Conservation (phyloP, 2,888 invertebrate species). For the Disparrhopalites patrizii region DNA sequence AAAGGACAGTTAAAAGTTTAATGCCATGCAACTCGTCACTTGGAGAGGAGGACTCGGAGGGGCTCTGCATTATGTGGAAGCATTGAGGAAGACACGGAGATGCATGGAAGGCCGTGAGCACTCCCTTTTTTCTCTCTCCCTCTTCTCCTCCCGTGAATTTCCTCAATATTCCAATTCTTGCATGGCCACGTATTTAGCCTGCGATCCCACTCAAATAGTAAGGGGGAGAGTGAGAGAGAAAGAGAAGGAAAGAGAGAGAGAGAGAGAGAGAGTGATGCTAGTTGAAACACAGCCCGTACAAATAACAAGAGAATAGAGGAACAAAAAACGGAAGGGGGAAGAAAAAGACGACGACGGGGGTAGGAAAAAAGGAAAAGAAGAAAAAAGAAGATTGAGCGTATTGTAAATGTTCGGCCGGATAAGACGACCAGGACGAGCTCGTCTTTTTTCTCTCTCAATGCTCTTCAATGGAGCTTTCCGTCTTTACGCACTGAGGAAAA, state of each 20-base stretch:
- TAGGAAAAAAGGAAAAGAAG: too few relatives aligned
- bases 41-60: too few relatives aligned
- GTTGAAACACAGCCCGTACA: constrained; percentile 8
- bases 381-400: constrained; percentile 12
- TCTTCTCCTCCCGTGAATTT: neutral
- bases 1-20: constrained; percentile 12
- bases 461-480: neutral
- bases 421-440: constrained; percentile 11
- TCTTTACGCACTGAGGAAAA: too few relatives aligned
- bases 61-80: too few relatives aligned
- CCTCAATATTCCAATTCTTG: too few relatives aligned
- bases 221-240: too few relatives aligned
- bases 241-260: too few relatives aligned
- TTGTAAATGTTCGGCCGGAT: constrained; percentile 20
- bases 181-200: too few relatives aligned
- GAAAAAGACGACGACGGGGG: constrained; percentile 5
- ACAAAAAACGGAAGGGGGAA: constrained; percentile 6
- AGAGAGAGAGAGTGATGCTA: too few relatives aligned
- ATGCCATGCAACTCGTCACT: constrained; percentile 13
- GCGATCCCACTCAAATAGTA: too few relatives aligned
- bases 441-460: constrained; percentile 2
- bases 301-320: constrained; percentile 17
- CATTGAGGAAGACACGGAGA: too few relatives aligned
- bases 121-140: neutral
- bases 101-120: too few relatives aligned